Evolutionary conservation across 2,113 vertebrate genomes (phyloP).

Genomic region (Anoura caudifer): DNA sequence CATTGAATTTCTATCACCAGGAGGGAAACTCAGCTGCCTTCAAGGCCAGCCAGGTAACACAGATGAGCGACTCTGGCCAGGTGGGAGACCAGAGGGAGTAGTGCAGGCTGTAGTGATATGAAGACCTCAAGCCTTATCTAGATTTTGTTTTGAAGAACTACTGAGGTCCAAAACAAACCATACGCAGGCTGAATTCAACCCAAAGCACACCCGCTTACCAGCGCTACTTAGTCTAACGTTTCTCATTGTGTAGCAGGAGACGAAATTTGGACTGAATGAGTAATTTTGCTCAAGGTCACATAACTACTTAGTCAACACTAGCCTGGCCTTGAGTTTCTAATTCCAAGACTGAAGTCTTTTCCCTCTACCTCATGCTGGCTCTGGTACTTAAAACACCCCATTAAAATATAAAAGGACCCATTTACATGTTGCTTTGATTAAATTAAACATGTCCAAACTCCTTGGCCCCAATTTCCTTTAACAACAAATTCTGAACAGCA

Average conservation of each 20-base stretch:
- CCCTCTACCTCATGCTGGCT: background rate
- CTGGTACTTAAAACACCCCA: background rate
- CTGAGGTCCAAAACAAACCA: background rate
- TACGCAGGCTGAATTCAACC: background rate
- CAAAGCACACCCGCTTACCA: background rate
- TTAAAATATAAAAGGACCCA: background rate
- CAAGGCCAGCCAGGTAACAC: background rate
- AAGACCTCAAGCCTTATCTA: background rate
- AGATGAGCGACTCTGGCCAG: background rate
- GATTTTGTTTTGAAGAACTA: background rate
- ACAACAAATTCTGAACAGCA: background rate
- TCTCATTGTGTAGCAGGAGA: background rate
- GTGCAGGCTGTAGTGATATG: background rate
- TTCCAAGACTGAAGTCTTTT: background rate
- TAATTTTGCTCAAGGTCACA: background rate
- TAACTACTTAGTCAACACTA: background rate
- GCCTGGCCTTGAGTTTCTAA: background rate
- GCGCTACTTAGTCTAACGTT: background rate
- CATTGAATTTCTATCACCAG: background rate
- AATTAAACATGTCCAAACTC: background rate
- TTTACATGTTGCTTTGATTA: background rate
- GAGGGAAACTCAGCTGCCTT: background rate
- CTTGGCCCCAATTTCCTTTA: background rate
- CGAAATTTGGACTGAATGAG: background rate
- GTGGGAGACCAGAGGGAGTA: background rate